Percentiles rank a stretch among this genome's conserved stretches.
Evolutionary conservation across 2,113 vertebrate genomes (phyloP).

Genomic region (Hippocampus zosterae): DNA sequence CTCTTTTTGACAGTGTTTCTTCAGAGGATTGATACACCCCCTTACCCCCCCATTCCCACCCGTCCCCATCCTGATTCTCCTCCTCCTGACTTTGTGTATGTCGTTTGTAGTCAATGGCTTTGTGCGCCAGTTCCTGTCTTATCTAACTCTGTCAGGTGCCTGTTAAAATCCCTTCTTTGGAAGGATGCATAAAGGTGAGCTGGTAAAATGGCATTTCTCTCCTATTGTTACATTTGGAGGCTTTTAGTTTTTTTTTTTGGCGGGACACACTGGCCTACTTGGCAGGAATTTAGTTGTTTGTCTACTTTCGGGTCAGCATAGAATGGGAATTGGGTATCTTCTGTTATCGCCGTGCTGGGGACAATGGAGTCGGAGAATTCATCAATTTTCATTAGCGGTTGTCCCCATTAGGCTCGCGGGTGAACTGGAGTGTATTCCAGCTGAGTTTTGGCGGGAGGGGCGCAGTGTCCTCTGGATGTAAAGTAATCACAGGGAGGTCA

Average conservation of each 20-base stretch:
- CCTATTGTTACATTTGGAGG: conserved; percentile 20
- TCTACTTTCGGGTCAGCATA: background rate
- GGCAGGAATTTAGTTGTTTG: conserved; percentile 10
- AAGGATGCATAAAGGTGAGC: conserved; percentile 44
- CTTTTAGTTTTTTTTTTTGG: conserved; percentile 16
- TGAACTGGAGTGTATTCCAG: too few species aligned
- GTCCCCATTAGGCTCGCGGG: too few species aligned
- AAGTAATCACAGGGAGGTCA: too few species aligned
- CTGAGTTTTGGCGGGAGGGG: too few species aligned
- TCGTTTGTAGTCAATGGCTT: conserved; percentile 35
- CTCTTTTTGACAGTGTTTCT: conserved; percentile 46
- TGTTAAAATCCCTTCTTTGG: conserved; percentile 49
- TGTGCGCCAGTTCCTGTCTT: conserved; percentile 54
- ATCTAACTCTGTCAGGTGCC: conserved; percentile 62
- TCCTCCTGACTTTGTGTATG: conserved; percentile 39
- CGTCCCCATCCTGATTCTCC: conserved; percentile 6
- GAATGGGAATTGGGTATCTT: background rate
- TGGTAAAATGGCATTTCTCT: conserved; percentile 46
- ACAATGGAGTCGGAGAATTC: background rate
- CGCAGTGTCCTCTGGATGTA: too few species aligned
- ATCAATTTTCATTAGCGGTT: background rate
- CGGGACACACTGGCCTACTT: conserved; percentile 15
- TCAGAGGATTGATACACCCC: conserved; percentile 28
- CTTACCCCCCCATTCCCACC: conserved; percentile 15
- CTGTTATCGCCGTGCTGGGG: background rate